A percentile compares a stretch with the other conserved stretches of the same genome.
Conservation (phyloP, 2,888 invertebrate genomes). For the Idaea straminata region DNA sequence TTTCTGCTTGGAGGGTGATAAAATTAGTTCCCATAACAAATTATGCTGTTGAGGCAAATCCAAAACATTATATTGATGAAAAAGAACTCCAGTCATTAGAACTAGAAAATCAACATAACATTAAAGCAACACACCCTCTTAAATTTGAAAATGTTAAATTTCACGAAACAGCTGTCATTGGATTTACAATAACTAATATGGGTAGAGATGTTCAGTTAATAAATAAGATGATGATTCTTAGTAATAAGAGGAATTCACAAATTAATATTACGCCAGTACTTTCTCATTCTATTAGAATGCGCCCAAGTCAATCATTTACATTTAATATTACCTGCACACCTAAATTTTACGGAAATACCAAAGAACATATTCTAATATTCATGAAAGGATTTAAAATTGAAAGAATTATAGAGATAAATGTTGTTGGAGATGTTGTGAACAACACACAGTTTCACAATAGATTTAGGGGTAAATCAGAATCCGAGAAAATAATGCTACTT, state of each 20-base stretch:
- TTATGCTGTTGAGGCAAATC: constrained; percentile 2
- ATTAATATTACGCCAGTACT: constrained; percentile 64
- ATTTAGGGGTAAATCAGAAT: constrained; percentile 23
- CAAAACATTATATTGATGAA: constrained; percentile 16
- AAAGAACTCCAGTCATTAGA: constrained; percentile 45
- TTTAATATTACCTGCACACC: constrained; percentile 77
- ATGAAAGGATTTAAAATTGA: constrained; percentile 83
- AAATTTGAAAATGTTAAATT: constrained; percentile 69
- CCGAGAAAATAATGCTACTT: constrained; percentile 43
- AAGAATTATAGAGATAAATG: constrained; percentile 78
- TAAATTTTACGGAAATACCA: constrained; percentile 81
- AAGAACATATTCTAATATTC: constrained; percentile 81
- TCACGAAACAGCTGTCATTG: constrained; percentile 39
- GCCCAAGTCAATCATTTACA: constrained; percentile 58
- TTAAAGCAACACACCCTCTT: constrained; percentile 77
- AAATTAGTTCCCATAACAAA: constrained; percentile 31
- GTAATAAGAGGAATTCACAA: constrained; percentile 76
- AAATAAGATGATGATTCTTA: constrained; percentile 72
- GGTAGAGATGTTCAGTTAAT: constrained; percentile 64
- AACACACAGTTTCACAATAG: constrained; percentile 15
- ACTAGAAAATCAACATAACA: constrained; percentile 68
- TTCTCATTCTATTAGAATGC: constrained; percentile 51
- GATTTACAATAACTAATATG: constrained; percentile 63
- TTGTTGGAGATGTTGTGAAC: constrained; percentile 44
- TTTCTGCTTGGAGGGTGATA: constrained; percentile 73